Base-by-base conservation (phyloP, 2,888 invertebrate genomes). In the Andrena haemorrhoa region DNA sequence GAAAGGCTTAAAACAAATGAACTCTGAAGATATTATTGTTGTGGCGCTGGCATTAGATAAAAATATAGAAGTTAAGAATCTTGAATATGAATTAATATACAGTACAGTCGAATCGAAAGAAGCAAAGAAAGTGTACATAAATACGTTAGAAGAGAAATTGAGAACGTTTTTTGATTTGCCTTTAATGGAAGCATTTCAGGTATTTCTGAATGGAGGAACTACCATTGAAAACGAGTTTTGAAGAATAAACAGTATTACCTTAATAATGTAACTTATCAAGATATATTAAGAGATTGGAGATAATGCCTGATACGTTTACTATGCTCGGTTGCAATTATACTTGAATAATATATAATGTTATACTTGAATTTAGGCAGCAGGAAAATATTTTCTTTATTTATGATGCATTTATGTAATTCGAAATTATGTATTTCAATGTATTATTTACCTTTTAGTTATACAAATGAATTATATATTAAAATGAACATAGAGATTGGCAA, bases 121-220 rank as follows among this genome's bases (percentile, higher is more conserved):
- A 20, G 8, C 53, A 2, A 58, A 33, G 12, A 4, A 35, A 35
- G 71, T 16, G 23, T 61, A 2, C 8, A 6, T 33, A 23, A n/a
- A 47, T 7, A 60, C 64, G 47, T 33, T 88, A 3, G 5, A 65
- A 1, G 5, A 58, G 0, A 84, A 71, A 3, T 7, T 81, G 8
- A 0, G 77, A 20, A 16, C n/a, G 33, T 84, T 87, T 70, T 49
- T 56, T 29, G 0, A 20, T 41, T 53, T 26, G 8, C 23, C 76
- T 51, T 51, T 87, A n/a, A 2, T 51, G 12, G 65, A 68, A 20
- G 84, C 76, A 53, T 69, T 85, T 49, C 16, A 63, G 23, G n/a
- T 7, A 35, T 88, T 88, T 65, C 82, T 86, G 77, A 49, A 68
- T 29, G 53, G 23, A 61, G 64, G 61, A 60, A 60, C 20, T 12